phyloP scores from a whole-genome alignment of 2,113 vertebrate species.

The Daubentonia madagascariensis region DNA sequence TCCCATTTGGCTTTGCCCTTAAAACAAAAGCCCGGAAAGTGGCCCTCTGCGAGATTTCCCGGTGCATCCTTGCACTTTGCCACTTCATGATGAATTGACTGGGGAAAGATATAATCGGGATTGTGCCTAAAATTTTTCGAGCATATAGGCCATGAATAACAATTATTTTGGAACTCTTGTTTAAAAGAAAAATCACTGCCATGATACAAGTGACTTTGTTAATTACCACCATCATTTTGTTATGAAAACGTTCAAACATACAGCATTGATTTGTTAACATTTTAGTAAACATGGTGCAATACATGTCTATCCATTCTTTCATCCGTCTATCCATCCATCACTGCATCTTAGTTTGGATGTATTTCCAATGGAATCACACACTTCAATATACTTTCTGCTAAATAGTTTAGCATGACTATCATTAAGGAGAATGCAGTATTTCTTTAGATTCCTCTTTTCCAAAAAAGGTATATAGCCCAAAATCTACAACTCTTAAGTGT shows the following conservation, averaged over 20 bases:
- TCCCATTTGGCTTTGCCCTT: neutral
- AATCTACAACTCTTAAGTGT: no score
- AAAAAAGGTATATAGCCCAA: no score
- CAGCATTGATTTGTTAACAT: neutral
- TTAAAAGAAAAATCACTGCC: neutral
- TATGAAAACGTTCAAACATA: neutral
- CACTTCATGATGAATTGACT: neutral
- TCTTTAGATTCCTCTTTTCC: no score
- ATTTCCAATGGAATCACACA: no score
- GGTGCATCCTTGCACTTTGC: neutral
- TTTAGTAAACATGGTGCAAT: neutral
- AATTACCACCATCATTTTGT: no score
- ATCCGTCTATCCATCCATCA: neutral
- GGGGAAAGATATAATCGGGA: neutral
- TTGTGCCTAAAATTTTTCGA: neutral
- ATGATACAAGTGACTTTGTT: neutral
- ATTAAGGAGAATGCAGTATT: no score
- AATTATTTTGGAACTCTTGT: neutral
- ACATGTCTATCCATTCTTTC: neutral
- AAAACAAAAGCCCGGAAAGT: no score
- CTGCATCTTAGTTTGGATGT: no score
- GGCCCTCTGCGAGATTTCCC: no score
- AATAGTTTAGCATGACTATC: no score
- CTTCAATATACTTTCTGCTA: no score
- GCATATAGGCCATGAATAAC: neutral